These are phyloP conservation scores for Synanthedon formicaeformis DNA, from an alignment of 2,888 invertebrate genomes.

Conservation along the genomic window DNA sequence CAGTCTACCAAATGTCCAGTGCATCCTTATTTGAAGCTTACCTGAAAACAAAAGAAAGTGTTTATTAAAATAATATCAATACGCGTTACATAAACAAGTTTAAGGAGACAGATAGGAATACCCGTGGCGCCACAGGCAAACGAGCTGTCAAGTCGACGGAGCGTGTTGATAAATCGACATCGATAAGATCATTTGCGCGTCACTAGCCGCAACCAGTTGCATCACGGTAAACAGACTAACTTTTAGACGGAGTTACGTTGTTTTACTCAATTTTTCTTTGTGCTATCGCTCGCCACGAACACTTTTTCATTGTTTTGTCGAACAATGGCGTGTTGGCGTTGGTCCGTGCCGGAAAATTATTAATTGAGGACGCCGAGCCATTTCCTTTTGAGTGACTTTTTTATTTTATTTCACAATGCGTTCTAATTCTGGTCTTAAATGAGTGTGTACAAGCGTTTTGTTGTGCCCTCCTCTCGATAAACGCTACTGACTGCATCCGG, in stretches of 20 bases:
- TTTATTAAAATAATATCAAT: not conserved
- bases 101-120: not conserved
- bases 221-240: conserved; percentile 33
- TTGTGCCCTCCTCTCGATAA: conserved; percentile 11
- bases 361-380: conserved; percentile 29
- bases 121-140: not conserved
- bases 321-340: conserved; percentile 37
- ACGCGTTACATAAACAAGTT: not conserved
- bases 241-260: conserved; percentile 42
- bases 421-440: conserved; percentile 7
- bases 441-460: conserved; percentile 9
- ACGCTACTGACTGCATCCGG: conserved; percentile 12
- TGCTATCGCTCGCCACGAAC: conserved; percentile 26
- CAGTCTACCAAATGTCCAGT: too few relatives aligned
- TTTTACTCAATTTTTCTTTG: conserved; percentile 54
- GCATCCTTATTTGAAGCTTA: not conserved
- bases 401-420: conserved; percentile 3
- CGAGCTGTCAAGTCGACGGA: not conserved
- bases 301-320: conserved; percentile 39
- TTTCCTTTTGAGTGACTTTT: conserved; percentile 12
- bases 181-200: conserved; percentile 7
- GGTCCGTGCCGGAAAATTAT: conserved; percentile 35
- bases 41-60: conserved; percentile 1
- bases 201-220: conserved; percentile 30
- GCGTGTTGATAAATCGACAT: conserved; percentile 5